Evolutionary conservation across 2,113 vertebrate genomes (phyloP).

Genomic region (Tyto alba): DNA sequence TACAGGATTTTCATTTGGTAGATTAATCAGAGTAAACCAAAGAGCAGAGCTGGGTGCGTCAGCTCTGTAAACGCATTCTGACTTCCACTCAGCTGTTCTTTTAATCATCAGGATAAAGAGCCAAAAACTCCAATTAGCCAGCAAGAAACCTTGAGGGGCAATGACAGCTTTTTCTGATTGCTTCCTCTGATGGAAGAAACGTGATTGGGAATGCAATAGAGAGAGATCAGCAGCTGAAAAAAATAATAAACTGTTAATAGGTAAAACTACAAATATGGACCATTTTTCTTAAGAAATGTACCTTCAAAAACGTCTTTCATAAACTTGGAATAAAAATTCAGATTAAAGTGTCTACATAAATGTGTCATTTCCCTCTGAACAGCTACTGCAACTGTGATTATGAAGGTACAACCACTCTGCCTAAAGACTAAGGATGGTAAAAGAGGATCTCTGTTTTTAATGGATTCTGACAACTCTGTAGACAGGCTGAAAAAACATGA

Average conservation of each 20-base stretch:
- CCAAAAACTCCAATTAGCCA: background rate
- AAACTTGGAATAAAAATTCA: background rate
- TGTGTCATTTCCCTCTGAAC: background rate
- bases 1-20: conserved; percentile 36
- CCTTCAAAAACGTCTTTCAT: background rate
- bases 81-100: conserved; percentile 36
- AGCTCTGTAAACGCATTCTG: background rate
- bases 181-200: background rate
- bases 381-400: background rate
- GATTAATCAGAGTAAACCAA: conserved; percentile 56
- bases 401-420: background rate
- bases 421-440: background rate
- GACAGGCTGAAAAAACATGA: background rate
- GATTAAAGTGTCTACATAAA: background rate
- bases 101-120: conserved; percentile 52
- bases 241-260: background rate
- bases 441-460: background rate
- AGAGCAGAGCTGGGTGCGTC: conserved; percentile 19
- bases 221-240: background rate
- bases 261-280: background rate
- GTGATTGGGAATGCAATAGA: background rate
- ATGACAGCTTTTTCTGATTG: conserved; percentile 7
- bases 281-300: background rate
- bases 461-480: background rate
- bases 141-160: conserved; percentile 6